phyloP scores from a whole-genome alignment of 2,888 invertebrate genomes.

The Tineola bisselliella region DNA sequence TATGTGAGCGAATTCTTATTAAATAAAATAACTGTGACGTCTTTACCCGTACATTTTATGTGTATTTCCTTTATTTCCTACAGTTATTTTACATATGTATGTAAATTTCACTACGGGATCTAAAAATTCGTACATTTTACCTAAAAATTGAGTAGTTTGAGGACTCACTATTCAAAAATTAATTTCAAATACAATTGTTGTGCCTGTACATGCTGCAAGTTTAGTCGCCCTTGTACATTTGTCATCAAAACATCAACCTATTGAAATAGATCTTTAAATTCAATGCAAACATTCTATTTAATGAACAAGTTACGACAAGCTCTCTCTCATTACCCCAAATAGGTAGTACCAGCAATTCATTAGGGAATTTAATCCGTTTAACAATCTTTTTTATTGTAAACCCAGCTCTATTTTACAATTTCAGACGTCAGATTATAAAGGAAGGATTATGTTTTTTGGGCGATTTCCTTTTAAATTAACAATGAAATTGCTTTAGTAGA shows the following conservation, averaged over 20 bases:
- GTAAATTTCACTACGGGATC: too few species aligned
- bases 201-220: too few species aligned
- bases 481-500: background rate
- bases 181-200: too few species aligned
- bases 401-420: background rate
- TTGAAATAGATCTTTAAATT: too few species aligned
- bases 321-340: background rate
- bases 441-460: background rate
- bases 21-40: conserved; percentile 1
- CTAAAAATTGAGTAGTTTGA: too few species aligned
- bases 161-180: too few species aligned
- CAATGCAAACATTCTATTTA: background rate
- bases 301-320: background rate
- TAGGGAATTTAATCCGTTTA: background rate
- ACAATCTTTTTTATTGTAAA: background rate
- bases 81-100: too few species aligned
- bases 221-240: too few species aligned
- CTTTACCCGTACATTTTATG: background rate
- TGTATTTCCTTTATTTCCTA: too few species aligned
- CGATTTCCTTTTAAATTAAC: background rate
- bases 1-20: background rate
- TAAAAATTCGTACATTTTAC: too few species aligned
- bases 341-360: background rate
- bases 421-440: background rate
- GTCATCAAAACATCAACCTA: too few species aligned